These are phyloP conservation scores for Acromyrmex charruanus DNA, from an alignment of 1,140 invertebrate genomes.

Conservation along the genomic window DNA sequence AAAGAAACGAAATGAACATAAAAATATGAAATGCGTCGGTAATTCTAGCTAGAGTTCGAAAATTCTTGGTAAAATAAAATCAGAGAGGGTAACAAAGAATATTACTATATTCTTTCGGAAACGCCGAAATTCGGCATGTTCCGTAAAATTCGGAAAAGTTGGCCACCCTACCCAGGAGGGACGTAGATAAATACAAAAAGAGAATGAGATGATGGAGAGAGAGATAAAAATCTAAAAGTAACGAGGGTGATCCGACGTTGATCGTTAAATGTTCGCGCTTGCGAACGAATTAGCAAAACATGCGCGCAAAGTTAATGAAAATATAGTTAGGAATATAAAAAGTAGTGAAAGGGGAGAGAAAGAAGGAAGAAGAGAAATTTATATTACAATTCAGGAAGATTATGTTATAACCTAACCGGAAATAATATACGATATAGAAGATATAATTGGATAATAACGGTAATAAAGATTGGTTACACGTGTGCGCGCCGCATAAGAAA, in stretches of 20 bases:
- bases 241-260: conserved; percentile 15
- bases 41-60: too few relatives aligned
- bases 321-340: conserved; percentile 28
- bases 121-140: too few relatives aligned
- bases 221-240: conserved; percentile 40
- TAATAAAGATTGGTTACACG: not conserved
- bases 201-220: not conserved
- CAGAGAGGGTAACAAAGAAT: too few relatives aligned
- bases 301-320: conserved; percentile 38
- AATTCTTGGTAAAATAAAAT: too few relatives aligned
- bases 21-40: too few relatives aligned
- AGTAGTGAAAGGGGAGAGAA: not conserved
- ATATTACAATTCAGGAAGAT: not conserved
- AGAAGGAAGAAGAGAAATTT: conserved; percentile 3
- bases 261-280: conserved; percentile 36
- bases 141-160: too few relatives aligned
- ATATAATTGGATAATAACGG: conserved; percentile 3
- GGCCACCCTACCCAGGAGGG: not conserved
- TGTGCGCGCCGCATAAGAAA: not conserved
- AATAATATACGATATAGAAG: conserved; percentile 6
- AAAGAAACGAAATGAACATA: too few relatives aligned
- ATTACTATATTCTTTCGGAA: too few relatives aligned
- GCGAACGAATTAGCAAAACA: conserved; percentile 42
- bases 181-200: conserved; percentile 39
- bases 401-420: not conserved